Conservation (phyloP, 2,113 vertebrate genomes). For the Catharus fuscescens region DNA sequence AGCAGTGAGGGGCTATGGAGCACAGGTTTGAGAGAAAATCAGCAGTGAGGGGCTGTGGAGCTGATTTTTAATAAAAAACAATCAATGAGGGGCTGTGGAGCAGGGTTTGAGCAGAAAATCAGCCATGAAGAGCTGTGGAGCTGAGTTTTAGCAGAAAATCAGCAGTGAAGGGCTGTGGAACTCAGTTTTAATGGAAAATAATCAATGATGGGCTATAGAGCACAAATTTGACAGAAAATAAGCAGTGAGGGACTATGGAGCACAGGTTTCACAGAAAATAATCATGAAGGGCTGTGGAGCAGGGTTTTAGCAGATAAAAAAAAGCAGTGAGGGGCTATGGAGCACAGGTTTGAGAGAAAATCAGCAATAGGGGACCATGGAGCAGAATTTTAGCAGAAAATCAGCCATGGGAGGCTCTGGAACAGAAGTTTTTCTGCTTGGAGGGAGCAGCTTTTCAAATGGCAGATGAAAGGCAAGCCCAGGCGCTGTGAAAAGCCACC, state of each 20-base stretch:
- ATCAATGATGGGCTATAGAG: rapidly evolving
- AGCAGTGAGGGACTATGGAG: neutral
- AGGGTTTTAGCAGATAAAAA: rapidly evolving
- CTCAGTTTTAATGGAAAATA: rapidly evolving
- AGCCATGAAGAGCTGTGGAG: neutral
- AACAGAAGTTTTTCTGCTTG: neutral
- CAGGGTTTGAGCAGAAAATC: rapidly evolving
- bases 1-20: neutral
- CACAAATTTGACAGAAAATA: rapidly evolving
- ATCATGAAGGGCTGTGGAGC: neutral
- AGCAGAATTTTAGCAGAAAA: neutral
- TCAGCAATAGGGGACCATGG: no score
- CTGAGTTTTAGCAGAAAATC: rapidly evolving
- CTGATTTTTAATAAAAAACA: rapidly evolving
- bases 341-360: neutral
- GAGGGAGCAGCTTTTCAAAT: neutral
- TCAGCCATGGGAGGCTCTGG: neutral
- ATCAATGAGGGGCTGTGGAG: neutral
- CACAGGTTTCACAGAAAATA: rapidly evolving
- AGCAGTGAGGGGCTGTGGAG: neutral
- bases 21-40: rapidly evolving
- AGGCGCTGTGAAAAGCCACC: neutral
- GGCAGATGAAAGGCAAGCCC: neutral
- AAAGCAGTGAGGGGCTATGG: neutral
- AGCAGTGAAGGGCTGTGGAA: neutral